phyloP scores from a whole-genome alignment of 1,140 invertebrate species.

The Mamestra configurata region DNA sequence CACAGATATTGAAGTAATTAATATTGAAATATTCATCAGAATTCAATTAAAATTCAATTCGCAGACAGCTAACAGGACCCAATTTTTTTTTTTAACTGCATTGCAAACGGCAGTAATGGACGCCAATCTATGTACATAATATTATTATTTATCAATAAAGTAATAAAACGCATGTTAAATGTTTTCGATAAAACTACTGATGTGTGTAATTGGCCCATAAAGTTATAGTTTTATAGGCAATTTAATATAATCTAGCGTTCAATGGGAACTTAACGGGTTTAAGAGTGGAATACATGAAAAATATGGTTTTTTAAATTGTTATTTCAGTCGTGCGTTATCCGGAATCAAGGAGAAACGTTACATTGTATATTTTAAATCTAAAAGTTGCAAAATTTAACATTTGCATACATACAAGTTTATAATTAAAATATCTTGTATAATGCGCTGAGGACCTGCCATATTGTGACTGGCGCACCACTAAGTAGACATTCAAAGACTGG shows the following conservation, averaged over 20 bases:
- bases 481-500: neutral
- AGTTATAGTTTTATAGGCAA: constrained; percentile 9
- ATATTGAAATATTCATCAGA: constrained; percentile 24
- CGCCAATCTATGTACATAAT: constrained; percentile 38
- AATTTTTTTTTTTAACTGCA: neutral
- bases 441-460: neutral
- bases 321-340: neutral
- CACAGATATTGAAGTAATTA: neutral
- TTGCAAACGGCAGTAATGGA: constrained; percentile 2
- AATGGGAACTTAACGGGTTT: constrained; percentile 16
- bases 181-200: constrained; percentile 20
- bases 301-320: neutral
- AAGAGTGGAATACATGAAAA: constrained; percentile 11
- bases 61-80: neutral
- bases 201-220: constrained; percentile 20
- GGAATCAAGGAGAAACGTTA: too few relatives aligned
- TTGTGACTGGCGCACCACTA: neutral
- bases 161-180: constrained; percentile 36
- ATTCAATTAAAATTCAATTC: constrained; percentile 16
- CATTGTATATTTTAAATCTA: neutral
- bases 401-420: neutral
- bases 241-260: constrained; percentile 21
- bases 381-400: neutral
- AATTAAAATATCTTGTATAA: neutral
- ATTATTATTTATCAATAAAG: constrained; percentile 27